A percentile compares a stretch with the other conserved stretches of the same genome.
phyloP scores from a whole-genome alignment of 1,140 invertebrate genomes.

The Caenorhabditis latens region DNA sequence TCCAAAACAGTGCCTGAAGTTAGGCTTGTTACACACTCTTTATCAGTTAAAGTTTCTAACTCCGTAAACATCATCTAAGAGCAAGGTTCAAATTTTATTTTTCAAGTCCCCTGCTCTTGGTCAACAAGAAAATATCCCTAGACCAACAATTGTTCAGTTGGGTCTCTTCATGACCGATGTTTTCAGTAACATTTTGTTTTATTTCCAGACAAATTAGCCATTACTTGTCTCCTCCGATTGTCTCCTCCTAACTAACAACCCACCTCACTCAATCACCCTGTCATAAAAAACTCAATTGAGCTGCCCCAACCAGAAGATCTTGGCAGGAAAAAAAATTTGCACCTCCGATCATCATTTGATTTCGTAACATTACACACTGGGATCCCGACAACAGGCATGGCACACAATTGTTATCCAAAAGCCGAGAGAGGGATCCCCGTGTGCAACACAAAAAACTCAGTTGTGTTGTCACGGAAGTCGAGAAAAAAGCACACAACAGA shows the following conservation, averaged over 20 bases:
- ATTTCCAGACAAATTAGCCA: no score
- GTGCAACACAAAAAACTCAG: constrained; percentile 12
- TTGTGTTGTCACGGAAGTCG: background rate
- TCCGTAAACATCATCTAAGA: no score
- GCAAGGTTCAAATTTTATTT: no score
- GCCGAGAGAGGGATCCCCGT: background rate
- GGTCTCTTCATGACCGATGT: background rate
- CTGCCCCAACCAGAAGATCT: background rate
- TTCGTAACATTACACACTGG: constrained; percentile 35
- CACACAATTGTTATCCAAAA: background rate
- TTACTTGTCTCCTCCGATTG: no score
- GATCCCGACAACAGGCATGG: background rate
- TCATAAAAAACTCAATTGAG: background rate
- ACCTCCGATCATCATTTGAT: constrained; percentile 39
- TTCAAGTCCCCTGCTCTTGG: no score
- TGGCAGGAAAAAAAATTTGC: background rate
- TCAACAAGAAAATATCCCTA: background rate
- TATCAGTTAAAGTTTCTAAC: no score
- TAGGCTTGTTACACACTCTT: no score
- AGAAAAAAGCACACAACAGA: background rate
- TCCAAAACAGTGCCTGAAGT: no score
- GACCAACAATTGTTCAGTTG: background rate
- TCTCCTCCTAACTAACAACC: no score
- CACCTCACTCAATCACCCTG: background rate
- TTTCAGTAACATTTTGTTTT: background rate